These are phyloP conservation scores for Liodrosophila aerea DNA, from an alignment of 2,888 invertebrate genomes.

Conservation along the genomic window DNA sequence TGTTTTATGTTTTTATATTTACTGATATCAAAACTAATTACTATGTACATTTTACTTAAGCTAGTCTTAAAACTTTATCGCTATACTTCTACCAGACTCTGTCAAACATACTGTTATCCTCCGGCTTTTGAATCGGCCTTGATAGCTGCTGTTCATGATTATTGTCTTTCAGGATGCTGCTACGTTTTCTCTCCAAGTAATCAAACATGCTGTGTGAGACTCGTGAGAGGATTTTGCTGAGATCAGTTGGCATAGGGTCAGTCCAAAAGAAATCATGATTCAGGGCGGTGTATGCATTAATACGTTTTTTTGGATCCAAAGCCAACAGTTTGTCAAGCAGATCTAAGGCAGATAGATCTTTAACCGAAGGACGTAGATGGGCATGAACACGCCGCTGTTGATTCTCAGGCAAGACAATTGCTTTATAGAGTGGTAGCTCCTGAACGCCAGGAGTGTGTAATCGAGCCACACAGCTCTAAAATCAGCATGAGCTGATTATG, in stretches of 20 bases:
- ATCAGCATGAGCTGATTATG: slow-evolving; percentile 97
- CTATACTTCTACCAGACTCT: slow-evolving; percentile 87
- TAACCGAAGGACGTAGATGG: no score
- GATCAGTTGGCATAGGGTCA: slow-evolving; percentile 99
- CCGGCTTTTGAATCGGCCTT: slow-evolving; percentile 84
- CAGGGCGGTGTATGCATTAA: no score
- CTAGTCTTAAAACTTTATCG: neutral
- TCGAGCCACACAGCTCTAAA: slow-evolving; percentile 97
- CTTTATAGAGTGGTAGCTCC: slow-evolving; percentile 92
- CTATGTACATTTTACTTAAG: slow-evolving; percentile 12
- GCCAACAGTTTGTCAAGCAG: no score
- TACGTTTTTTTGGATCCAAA: slow-evolving; percentile 93
- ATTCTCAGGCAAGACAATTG: slow-evolving; percentile 93
- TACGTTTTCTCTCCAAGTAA: slow-evolving; percentile 90
- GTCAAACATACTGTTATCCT: slow-evolving; percentile 93
- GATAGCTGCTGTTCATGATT: slow-evolving; percentile 86
- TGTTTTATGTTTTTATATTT: no score
- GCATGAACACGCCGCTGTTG: slow-evolving; percentile 93
- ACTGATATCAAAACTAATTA: no score
- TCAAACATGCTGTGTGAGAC: slow-evolving; percentile 97
- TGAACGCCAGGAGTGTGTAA: slow-evolving; percentile 98
- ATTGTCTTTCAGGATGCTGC: slow-evolving; percentile 88
- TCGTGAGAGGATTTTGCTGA: slow-evolving; percentile 95
- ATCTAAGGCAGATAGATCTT: slow-evolving; percentile 95
- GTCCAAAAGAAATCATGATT: no score